Base-by-base conservation (phyloP, 2,888 invertebrate genomes). In the Blera fallax region DNA sequence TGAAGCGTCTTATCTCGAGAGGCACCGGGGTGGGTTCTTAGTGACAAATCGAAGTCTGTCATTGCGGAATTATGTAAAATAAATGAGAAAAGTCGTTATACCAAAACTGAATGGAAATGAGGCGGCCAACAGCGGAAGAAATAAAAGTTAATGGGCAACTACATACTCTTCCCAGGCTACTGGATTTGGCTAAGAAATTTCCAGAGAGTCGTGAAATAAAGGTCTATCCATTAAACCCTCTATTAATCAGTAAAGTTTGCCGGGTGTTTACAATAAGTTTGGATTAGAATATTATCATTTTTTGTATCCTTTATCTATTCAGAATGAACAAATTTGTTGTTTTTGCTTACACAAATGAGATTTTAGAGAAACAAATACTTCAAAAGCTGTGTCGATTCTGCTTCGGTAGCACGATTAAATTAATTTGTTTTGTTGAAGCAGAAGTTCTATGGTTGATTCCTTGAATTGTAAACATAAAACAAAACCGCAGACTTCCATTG, bases 31-130 rank as follows among this genome's bases (percentile, higher is more conserved):
- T 34, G 32, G 6, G 11, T 18, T 1, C 11, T 27, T 8, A 24
- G 18, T 40, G 65, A 67, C 65, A 76, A 65, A 76, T 58, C 76
- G 67, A 65, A 45, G 27, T 37, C 56, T 67, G 65, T 67, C 76
- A 60, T 43, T 69, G 50, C 2, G 29, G 24, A 77, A 77, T 60
- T 69, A 77, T 69, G 67, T 24, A 60, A 43, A 67, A 77, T 40
- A 69, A 77, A 77, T 58, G 67, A 58, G 45, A 10, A 3, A 37
- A 56, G 60, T 67, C 58, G 58, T 73, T 62, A 62, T 27, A 8
- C 11, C 16, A 77, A 67, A 65, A 48, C 45, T 56, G 7, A 67
- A 58, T 18, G 37, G 18, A 52, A 32, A 56, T 18, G 45, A 21
- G 54, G 32, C 14, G 11, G 10, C 0, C 7, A 24, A 24, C 8